These are phyloP conservation scores for Furnarius figulus DNA, from an alignment of 2,113 vertebrate genomes.

Conservation along the genomic window DNA sequence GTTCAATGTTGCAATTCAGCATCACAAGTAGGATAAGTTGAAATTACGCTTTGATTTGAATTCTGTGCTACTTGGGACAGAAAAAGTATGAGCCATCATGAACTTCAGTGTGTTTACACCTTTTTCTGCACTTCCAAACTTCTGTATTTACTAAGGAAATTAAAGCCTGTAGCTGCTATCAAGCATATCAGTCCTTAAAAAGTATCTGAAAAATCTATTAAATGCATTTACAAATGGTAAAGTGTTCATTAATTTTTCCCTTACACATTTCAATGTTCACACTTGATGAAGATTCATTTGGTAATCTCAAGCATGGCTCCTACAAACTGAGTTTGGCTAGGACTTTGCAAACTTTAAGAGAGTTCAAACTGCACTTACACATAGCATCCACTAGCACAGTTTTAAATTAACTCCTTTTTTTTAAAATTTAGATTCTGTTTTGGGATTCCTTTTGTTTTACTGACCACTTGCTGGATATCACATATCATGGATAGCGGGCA, in stretches of 20 bases:
- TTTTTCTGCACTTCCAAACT: neutral
- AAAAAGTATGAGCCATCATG: neutral
- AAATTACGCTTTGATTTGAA: neutral
- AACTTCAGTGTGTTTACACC: neutral
- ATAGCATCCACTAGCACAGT: neutral
- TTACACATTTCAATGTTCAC: neutral
- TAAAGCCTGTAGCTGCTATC: neutral
- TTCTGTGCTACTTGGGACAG: neutral
- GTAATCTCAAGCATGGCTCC: neutral
- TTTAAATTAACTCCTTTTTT: neutral
- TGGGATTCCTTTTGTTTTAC: neutral
- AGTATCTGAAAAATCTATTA: neutral
- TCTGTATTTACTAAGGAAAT: neutral
- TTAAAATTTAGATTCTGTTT: neutral
- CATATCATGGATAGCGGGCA: neutral
- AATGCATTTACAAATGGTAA: neutral
- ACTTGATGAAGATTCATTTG: neutral
- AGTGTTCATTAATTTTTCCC: neutral
- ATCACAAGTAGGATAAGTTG: neutral
- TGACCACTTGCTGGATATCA: neutral
- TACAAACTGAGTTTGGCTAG: neutral
- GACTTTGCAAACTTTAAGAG: neutral
- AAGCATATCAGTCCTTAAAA: neutral
- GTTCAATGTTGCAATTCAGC: neutral
- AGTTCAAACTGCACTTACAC: neutral